These are phyloP conservation scores for Coregonus ussuriensis DNA, from an alignment of 2,797 vertebrate species.

Conservation along the genomic window DNA sequence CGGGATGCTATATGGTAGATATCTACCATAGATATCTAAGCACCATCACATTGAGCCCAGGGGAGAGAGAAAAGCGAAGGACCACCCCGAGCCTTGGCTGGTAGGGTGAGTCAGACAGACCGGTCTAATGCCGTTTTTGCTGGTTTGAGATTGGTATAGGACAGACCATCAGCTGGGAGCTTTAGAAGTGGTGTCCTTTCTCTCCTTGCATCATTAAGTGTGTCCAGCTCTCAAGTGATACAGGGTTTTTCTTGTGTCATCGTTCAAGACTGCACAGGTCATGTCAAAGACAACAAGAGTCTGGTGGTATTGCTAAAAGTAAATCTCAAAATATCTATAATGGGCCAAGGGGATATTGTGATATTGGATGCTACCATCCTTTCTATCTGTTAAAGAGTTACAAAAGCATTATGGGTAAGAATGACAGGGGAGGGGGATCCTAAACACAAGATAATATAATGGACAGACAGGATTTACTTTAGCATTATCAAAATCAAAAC, in stretches of 20 bases:
- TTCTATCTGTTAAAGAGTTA: slow-evolving; percentile 44
- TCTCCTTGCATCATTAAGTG: slow-evolving; percentile 3
- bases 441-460: slow-evolving; percentile 70
- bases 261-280: background rate
- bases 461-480: slow-evolving; percentile 73
- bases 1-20: background rate
- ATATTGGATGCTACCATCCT: slow-evolving; percentile 58
- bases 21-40: background rate
- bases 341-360: slow-evolving; percentile 20
- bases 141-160: slow-evolving; percentile 74
- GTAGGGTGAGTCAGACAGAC: slow-evolving; percentile 47
- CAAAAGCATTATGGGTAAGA: slow-evolving; percentile 46
- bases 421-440: slow-evolving; percentile 52
- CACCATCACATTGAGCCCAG: background rate
- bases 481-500: slow-evolving; percentile 69
- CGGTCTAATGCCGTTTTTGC: slow-evolving; percentile 67
- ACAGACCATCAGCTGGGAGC: slow-evolving; percentile 48
- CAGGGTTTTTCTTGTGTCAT: background rate
- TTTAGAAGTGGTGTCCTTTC: slow-evolving; percentile 33
- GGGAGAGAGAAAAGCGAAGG: background rate
- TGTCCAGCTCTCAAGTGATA: background rate
- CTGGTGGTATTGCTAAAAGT: background rate
- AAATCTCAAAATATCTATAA: no score
- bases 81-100: slow-evolving; percentile 35
- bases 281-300: background rate